Conservation (phyloP, 2,797 vertebrate genomes). For the Emydoidea blandingii region DNA sequence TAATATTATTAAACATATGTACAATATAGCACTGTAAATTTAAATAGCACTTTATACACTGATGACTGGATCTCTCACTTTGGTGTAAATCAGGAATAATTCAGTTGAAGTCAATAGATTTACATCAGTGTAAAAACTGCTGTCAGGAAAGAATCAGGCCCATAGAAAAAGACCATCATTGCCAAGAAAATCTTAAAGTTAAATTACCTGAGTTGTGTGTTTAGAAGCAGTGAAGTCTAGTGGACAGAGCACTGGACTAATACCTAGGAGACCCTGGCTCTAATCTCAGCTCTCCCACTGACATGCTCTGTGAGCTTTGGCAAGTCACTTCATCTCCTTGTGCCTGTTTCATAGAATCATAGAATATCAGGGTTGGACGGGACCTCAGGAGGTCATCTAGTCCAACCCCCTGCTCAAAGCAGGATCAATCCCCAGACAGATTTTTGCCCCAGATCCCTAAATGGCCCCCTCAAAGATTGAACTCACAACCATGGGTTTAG, state of each 20-base stretch:
- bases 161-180: slow-evolving; percentile 63
- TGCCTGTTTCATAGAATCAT: background rate
- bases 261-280: slow-evolving; percentile 37
- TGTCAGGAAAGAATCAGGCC: slow-evolving; percentile 72
- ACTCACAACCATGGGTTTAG: too few relatives aligned
- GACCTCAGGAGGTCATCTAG: too few relatives aligned
- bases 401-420: too few relatives aligned
- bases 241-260: slow-evolving; percentile 52
- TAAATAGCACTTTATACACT: background rate
- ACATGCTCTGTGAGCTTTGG: background rate
- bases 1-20: fast-evolving
- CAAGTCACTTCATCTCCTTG: slow-evolving; percentile 24
- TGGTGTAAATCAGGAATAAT: slow-evolving; percentile 51
- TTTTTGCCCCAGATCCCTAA: too few relatives aligned
- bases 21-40: fast-evolving
- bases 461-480: too few relatives aligned
- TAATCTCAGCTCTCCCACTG: slow-evolving; percentile 43
- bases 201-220: slow-evolving; percentile 76
- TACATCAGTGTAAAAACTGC: slow-evolving; percentile 72
- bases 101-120: slow-evolving; percentile 72
- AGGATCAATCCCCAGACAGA: too few relatives aligned
- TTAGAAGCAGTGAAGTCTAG: slow-evolving; percentile 69
- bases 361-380: too few relatives aligned
- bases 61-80: background rate
- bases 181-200: slow-evolving; percentile 72